Evolutionary conservation across 1,140 invertebrate species (phyloP).

Genomic region (Diabrotica undecimpunctata): DNA sequence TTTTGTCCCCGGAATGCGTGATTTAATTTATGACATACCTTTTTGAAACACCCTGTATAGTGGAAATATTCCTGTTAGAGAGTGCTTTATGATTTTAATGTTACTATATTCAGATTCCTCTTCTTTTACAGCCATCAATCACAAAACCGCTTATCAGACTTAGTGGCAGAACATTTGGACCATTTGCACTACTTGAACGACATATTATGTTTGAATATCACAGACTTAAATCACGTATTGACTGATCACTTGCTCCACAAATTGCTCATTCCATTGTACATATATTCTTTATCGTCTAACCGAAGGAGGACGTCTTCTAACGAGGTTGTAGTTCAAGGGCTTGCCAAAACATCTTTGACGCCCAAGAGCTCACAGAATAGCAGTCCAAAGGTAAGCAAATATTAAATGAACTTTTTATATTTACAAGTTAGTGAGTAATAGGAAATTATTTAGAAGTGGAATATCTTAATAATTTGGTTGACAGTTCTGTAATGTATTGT

Average conservation of each 20-base stretch:
- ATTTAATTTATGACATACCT: too few relatives aligned
- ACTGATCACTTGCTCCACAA: slow-evolving; percentile 92
- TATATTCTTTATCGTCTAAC: slow-evolving; percentile 74
- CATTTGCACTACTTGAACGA: slow-evolving; percentile 98
- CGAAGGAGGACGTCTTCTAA: slow-evolving; percentile 39
- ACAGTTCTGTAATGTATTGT: too few relatives aligned
- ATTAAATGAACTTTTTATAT: not conserved
- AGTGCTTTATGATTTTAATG: too few relatives aligned
- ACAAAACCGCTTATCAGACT: slow-evolving; percentile 84
- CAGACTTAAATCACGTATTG: slow-evolving; percentile 91
- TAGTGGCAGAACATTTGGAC: slow-evolving; percentile 96
- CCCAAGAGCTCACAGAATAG: slow-evolving; percentile 41
- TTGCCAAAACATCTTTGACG: slow-evolving; percentile 27
- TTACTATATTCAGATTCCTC: too few relatives aligned
- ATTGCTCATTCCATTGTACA: slow-evolving; percentile 89
- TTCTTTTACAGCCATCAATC: slow-evolving; percentile 74
- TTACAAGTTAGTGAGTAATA: too few relatives aligned
- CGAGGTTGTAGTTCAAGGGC: slow-evolving; percentile 55
- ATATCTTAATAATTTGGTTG: too few relatives aligned
- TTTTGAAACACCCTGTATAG: too few relatives aligned
- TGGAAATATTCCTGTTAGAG: too few relatives aligned
- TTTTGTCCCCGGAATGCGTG: too few relatives aligned
- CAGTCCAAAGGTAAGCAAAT: slow-evolving; percentile 13
- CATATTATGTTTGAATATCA: slow-evolving; percentile 88
- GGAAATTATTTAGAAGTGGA: too few relatives aligned